Percentiles rank a stretch among this genome's conserved stretches.
Evolutionary conservation across 2,888 invertebrate species (phyloP).

Genomic region (Rhamphomyia laevipes): DNA sequence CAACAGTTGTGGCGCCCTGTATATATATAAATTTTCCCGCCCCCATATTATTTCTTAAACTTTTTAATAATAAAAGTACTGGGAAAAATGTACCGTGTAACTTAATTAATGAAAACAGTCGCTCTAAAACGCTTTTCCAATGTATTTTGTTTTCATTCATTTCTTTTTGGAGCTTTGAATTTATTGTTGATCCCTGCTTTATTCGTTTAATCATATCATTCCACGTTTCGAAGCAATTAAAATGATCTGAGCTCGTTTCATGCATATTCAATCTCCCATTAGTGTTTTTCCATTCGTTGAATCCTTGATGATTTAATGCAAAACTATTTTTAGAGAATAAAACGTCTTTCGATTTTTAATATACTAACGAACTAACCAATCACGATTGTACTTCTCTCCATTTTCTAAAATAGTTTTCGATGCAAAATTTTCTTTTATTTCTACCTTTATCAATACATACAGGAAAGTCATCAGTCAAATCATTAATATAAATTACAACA

Average conservation of each 20-base stretch:
- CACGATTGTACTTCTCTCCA: constrained; percentile 1
- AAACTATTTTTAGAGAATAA: background rate
- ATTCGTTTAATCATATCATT: constrained; percentile 1
- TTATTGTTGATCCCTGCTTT: background rate
- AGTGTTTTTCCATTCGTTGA: constrained; percentile 1
- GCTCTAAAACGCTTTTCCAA: background rate
- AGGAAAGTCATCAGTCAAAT: background rate
- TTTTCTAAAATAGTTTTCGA: background rate
- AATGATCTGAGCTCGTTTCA: background rate
- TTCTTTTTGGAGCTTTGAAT: background rate
- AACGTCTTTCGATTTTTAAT: background rate
- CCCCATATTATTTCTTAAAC: background rate
- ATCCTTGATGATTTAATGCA: background rate
- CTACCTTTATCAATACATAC: background rate
- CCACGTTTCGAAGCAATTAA: background rate
- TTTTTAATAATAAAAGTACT: background rate
- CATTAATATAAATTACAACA: no score
- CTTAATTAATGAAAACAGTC: background rate
- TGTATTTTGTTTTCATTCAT: background rate
- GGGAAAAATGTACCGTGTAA: background rate
- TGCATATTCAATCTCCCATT: background rate
- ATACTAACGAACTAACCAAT: background rate
- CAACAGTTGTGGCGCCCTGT: background rate
- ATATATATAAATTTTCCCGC: background rate
- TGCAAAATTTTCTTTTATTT: constrained; percentile 1